Conservation (phyloP, 92 coral and sea anemone species). For the Anthopleura xanthogrammica region DNA sequence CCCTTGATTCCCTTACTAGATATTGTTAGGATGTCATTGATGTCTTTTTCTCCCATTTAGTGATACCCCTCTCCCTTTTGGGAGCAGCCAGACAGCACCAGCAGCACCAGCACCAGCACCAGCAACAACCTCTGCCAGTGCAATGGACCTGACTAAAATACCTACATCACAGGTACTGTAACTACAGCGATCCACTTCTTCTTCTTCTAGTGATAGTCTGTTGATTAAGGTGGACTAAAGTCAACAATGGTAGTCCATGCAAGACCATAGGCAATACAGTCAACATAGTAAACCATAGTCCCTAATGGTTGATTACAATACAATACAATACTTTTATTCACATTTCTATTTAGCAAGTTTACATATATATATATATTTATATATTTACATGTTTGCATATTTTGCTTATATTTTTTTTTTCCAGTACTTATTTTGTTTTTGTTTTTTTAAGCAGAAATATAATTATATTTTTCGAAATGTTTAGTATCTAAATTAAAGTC, state of each 20-base stretch:
- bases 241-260: not conserved
- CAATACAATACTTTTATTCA: too few relatives aligned
- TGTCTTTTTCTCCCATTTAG: constrained; percentile 30
- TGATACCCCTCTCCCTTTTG: constrained; percentile 91
- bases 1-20: not conserved
- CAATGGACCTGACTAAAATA: constrained; percentile 36
- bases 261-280: not conserved
- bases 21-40: not conserved
- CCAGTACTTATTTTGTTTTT: too few relatives aligned
- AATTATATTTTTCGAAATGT: too few relatives aligned
- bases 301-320: not conserved
- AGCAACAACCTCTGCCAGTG: constrained; percentile 2
- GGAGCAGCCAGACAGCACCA: constrained; percentile 61
- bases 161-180: constrained; percentile 72
- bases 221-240: not conserved
- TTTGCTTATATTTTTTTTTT: too few relatives aligned
- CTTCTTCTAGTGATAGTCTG: not conserved
- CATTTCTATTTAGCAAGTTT: too few relatives aligned
- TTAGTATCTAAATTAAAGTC: too few relatives aligned
- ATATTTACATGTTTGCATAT: too few relatives aligned
- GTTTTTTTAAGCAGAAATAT: too few relatives aligned
- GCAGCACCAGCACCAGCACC: constrained; percentile 25
- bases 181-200: too few relatives aligned
- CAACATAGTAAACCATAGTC: too few relatives aligned
- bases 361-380: too few relatives aligned